Conservation (phyloP, 2,888 invertebrate species). For the Pachycephus smyrnensis region DNA sequence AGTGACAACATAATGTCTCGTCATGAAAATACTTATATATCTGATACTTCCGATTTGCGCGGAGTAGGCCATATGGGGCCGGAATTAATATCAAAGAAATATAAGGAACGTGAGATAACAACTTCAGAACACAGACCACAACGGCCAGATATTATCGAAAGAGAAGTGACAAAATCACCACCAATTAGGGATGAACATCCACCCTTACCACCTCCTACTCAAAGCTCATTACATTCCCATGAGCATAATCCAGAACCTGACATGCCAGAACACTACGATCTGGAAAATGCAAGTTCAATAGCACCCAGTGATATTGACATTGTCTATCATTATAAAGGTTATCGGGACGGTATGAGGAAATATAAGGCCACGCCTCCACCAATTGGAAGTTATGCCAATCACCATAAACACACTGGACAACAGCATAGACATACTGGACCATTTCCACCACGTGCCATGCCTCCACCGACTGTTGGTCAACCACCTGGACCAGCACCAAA, state of each 20-base stretch:
- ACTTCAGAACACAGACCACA: conserved; percentile 81
- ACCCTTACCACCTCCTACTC: conserved; percentile 81
- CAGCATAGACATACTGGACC: conserved; percentile 76
- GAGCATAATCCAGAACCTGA: conserved; percentile 82
- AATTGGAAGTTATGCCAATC: conserved; percentile 80
- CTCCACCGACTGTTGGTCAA: conserved; percentile 77
- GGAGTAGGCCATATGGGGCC: conserved; percentile 85
- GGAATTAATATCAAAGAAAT: conserved; percentile 88
- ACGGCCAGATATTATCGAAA: conserved; percentile 93
- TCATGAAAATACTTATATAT: conserved; percentile 74
- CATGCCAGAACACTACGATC: conserved; percentile 92
- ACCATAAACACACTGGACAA: conserved; percentile 76
- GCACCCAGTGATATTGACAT: conserved; percentile 98
- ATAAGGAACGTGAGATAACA: conserved; percentile 86
- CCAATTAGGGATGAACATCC: conserved; percentile 83
- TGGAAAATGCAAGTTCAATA: conserved; percentile 97
- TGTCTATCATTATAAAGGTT: conserved; percentile 95
- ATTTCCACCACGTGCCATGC: conserved; percentile 77
- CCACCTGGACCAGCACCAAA: conserved; percentile 72
- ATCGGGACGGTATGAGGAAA: conserved; percentile 88
- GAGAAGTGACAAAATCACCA: conserved; percentile 88
- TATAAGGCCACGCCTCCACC: conserved; percentile 90
- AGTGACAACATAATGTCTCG: conserved; percentile 78
- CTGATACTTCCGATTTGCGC: conserved; percentile 76
- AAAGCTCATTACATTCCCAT: conserved; percentile 77